phyloP scores from a whole-genome alignment of 2,113 vertebrate genomes.

The Otocyon megalotis region DNA sequence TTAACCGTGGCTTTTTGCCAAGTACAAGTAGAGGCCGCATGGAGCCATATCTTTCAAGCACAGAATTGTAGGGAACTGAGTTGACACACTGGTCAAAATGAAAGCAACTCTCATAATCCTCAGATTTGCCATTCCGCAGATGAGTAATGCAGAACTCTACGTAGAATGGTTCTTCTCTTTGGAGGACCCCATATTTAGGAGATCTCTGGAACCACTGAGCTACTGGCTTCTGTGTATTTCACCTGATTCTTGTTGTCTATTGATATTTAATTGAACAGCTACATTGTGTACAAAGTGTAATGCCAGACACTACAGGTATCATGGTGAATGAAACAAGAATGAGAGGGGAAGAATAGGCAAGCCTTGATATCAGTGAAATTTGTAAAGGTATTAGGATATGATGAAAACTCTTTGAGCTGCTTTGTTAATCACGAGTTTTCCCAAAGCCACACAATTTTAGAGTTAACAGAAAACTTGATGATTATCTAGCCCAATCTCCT shows the following conservation, averaged over 20 bases:
- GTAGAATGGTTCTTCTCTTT: background rate
- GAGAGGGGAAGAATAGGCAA: background rate
- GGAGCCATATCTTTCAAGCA: background rate
- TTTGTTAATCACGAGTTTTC: background rate
- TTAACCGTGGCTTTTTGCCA: background rate
- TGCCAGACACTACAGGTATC: background rate
- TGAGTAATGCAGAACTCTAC: background rate
- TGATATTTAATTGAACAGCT: background rate
- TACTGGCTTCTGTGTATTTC: slow-evolving; percentile 30
- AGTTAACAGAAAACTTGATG: background rate
- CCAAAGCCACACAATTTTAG: background rate
- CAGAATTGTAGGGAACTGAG: background rate
- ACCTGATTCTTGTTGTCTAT: background rate
- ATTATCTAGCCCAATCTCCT: background rate
- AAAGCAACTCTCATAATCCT: background rate
- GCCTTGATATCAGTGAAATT: background rate
- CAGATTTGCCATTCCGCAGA: background rate
- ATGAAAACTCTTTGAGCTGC: background rate
- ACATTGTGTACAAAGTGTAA: background rate
- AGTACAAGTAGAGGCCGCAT: background rate
- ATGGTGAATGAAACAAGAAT: background rate
- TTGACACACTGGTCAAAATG: background rate
- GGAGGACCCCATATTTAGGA: background rate
- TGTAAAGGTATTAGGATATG: background rate
- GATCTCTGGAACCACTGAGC: background rate